phyloP scores from a whole-genome alignment of 2,888 invertebrate genomes.

The Celastrina argiolus region DNA sequence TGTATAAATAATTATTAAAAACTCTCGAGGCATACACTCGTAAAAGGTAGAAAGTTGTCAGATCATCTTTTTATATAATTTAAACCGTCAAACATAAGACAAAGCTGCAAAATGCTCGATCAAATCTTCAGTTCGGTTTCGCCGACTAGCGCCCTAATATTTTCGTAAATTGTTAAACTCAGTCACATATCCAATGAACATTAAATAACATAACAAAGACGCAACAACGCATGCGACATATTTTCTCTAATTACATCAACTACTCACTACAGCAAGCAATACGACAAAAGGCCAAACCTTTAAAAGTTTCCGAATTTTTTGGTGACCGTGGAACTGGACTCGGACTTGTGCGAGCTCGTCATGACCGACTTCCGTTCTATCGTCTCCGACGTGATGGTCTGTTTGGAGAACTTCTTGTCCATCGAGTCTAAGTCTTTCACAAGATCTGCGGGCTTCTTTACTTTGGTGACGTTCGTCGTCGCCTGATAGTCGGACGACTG shows the following conservation, averaged over 20 bases:
- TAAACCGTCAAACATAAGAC: conserved; percentile 6
- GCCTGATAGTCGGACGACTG: conserved; percentile 59
- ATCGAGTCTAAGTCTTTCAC: conserved; percentile 75
- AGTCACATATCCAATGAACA: background rate
- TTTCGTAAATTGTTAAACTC: background rate
- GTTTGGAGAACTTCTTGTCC: conserved; percentile 82
- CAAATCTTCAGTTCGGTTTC: background rate
- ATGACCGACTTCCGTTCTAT: conserved; percentile 83
- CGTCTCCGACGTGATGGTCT: conserved; percentile 82
- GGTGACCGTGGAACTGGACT: conserved; percentile 76
- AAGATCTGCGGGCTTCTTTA: conserved; percentile 60
- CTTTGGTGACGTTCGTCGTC: conserved; percentile 47
- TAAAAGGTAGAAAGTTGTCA: background rate
- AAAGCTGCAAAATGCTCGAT: background rate
- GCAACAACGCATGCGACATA: conserved; percentile 20
- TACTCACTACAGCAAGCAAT: conserved; percentile 30
- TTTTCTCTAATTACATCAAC: conserved; percentile 21
- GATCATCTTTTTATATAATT: background rate
- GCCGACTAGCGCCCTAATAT: background rate
- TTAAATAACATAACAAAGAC: conserved; percentile 22
- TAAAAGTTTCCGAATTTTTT: conserved; percentile 74
- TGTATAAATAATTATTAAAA: background rate
- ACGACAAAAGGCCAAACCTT: conserved; percentile 44
- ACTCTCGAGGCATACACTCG: background rate
- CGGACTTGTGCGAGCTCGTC: conserved; percentile 79